Conservation (phyloP, 2,797 vertebrate species). For the Aldrovandia affinis region DNA sequence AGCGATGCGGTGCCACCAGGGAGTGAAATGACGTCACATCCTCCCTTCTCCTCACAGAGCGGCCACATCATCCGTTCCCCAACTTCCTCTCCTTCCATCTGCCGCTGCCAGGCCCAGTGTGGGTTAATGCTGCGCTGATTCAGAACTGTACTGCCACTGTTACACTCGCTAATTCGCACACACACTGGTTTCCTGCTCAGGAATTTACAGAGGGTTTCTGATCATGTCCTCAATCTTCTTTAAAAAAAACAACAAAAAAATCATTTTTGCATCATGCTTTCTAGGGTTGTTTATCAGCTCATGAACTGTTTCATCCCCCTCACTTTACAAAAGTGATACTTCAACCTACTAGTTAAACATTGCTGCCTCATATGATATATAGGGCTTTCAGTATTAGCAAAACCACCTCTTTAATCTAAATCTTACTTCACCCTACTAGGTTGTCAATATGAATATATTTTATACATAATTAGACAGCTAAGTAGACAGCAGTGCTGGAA, state of each 20-base stretch:
- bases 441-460: neutral
- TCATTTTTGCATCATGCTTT: slow-evolving; percentile 53
- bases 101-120: slow-evolving; percentile 44
- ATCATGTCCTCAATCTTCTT: slow-evolving; percentile 61
- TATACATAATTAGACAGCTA: neutral
- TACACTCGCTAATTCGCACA: slow-evolving; percentile 30
- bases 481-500: neutral
- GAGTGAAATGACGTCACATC: slow-evolving; percentile 56
- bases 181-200: slow-evolving; percentile 56
- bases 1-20: slow-evolving; percentile 30
- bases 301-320: neutral
- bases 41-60: slow-evolving; percentile 50
- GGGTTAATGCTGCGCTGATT: slow-evolving; percentile 42
- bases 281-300: slow-evolving; percentile 46
- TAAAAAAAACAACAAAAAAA: too few species aligned
- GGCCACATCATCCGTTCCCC: neutral
- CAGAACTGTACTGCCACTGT: slow-evolving; percentile 14
- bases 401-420: neutral
- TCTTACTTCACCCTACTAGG: neutral
- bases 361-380: too few species aligned
- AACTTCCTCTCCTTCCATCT: slow-evolving; percentile 9
- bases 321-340: neutral
- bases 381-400: neutral
- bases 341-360: too few species aligned
- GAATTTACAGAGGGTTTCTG: slow-evolving; percentile 51